phyloP scores from a whole-genome alignment of 1,140 invertebrate species.

The Ctenoplectra terminalis region DNA sequence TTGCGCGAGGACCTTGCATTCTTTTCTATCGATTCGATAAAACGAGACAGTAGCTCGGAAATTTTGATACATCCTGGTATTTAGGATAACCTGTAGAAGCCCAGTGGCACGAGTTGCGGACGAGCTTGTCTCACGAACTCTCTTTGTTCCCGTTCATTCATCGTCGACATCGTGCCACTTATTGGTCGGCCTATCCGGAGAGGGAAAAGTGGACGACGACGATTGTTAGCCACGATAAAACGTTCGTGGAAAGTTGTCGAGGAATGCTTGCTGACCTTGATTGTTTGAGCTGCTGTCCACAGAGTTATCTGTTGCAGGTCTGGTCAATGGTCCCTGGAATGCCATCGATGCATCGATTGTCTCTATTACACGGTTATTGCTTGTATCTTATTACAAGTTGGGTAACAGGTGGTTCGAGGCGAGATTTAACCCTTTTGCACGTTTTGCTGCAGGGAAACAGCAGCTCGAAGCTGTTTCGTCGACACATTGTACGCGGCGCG shows the following conservation, averaged over 20 bases:
- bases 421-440: too few species aligned
- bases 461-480: too few species aligned
- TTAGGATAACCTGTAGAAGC: too few species aligned
- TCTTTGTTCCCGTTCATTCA: constrained; percentile 45
- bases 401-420: not conserved
- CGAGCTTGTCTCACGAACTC: not conserved
- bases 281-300: constrained; percentile 31
- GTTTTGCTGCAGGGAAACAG: too few species aligned
- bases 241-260: constrained; percentile 56
- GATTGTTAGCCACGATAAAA: constrained; percentile 54
- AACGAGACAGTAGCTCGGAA: too few species aligned
- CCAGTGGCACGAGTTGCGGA: too few species aligned
- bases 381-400: not conserved
- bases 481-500: too few species aligned
- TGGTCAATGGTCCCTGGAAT: constrained; percentile 10
- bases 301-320: not conserved
- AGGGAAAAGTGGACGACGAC: constrained; percentile 60
- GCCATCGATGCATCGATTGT: not conserved
- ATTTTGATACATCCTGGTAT: too few species aligned
- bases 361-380: not conserved
- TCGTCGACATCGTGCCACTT: constrained; percentile 49
- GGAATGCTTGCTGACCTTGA: constrained; percentile 61
- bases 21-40: too few species aligned
- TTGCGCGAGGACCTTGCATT: too few species aligned
- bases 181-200: constrained; percentile 33